Evolutionary conservation across 2,113 vertebrate genomes (phyloP).

Genomic region (Sisor rabdophorus): DNA sequence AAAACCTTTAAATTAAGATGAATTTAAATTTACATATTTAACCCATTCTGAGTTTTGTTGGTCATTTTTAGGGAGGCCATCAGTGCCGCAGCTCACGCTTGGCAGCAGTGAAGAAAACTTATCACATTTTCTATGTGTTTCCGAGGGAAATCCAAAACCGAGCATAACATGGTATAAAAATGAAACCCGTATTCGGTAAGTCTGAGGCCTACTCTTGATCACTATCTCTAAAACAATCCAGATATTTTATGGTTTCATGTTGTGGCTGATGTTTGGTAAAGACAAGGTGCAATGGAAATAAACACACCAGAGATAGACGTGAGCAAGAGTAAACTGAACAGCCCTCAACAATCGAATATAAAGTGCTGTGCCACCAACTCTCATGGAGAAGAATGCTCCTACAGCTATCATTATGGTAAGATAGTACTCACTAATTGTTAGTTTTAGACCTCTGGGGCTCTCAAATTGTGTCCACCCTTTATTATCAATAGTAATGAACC

Average conservation of each 20-base stretch:
- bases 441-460: neutral
- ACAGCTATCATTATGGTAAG: conserved; percentile 65
- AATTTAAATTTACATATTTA: conserved; percentile 2
- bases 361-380: conserved; percentile 67
- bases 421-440: neutral
- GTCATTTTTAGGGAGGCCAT: conserved; percentile 54
- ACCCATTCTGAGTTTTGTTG: neutral
- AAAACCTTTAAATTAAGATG: neutral
- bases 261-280: conserved; percentile 3
- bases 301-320: accelerated
- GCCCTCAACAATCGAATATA: accelerated
- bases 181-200: neutral
- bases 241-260: neutral
- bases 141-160: conserved; percentile 71
- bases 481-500: neutral
- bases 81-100: conserved; percentile 56
- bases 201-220: neutral
- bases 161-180: conserved; percentile 66
- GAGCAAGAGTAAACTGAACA: neutral
- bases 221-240: neutral
- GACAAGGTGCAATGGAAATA: accelerated
- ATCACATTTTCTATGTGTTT: conserved; percentile 60
- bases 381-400: conserved; percentile 59
- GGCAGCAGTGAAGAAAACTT: accelerated
- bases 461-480: no score